These are phyloP conservation scores for Patella caerulea DNA, from an alignment of 2,888 invertebrate genomes.

Conservation along the genomic window DNA sequence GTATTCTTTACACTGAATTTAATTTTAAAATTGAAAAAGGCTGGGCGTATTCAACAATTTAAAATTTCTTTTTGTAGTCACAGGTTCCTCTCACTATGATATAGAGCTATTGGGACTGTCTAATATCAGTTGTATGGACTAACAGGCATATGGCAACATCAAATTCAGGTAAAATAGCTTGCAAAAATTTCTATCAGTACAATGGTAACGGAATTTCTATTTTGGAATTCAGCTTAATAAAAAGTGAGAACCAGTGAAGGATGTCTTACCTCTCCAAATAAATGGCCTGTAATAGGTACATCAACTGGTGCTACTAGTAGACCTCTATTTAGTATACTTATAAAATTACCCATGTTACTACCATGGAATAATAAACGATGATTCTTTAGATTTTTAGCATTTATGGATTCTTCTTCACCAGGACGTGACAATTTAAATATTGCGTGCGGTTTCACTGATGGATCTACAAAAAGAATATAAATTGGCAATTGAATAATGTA, in stretches of 20 bases:
- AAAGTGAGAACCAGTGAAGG: neutral
- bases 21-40: neutral
- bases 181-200: too few relatives aligned
- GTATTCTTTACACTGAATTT: neutral
- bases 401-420: conserved; percentile 57
- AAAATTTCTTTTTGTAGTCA: neutral
- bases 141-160: too few relatives aligned
- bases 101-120: neutral
- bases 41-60: too few relatives aligned
- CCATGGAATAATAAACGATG: conserved; percentile 74
- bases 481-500: neutral
- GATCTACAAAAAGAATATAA: conserved; percentile 26
- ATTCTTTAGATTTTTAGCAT: conserved; percentile 55
- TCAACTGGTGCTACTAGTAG: conserved; percentile 73
- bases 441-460: conserved; percentile 55
- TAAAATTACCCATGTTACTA: conserved; percentile 72
- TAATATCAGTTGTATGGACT: neutral
- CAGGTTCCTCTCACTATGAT: neutral
- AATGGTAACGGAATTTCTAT: neutral
- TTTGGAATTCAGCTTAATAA: neutral
- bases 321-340: conserved; percentile 73
- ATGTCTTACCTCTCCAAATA: conserved; percentile 70
- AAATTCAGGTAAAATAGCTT: too few relatives aligned
- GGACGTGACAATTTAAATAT: conserved; percentile 64
- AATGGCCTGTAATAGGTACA: conserved; percentile 69